Base-by-base conservation (phyloP, 2,113 vertebrate species). In the Scatophagus argus region DNA sequence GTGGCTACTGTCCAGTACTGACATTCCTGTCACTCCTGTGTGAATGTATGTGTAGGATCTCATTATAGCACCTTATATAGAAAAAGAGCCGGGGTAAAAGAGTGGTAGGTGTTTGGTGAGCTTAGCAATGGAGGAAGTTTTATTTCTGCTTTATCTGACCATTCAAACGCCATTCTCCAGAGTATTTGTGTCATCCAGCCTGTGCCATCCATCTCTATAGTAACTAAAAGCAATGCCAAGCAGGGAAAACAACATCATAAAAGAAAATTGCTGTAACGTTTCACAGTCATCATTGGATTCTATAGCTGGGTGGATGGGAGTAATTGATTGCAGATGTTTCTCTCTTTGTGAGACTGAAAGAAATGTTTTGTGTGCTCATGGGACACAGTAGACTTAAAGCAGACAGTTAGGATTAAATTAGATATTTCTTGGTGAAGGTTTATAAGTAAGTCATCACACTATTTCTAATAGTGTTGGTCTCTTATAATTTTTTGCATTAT, bases 271-370 rank as follows among this genome's bases (percentile, higher is more conserved):
- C 69, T 68, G 82, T 63, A 79, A 64, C 51, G 67, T 85, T 89
- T 89, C 74, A 82, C 81, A 91, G 91, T 91, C 91, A 84, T 83
- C 90, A 88, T 84, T 92, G 92, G 86, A 88, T 84, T 68, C 77
- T 88, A 89, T 88, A 83, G 90, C 84, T 64, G 73, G 82, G 83
- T 86, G 89, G 87, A 84, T 76, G 88, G 88, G 82, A 68, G 74
- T 90, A 94, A 93, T 87, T 85, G 74, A 89, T 63, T 71, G 64
- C 92, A 92, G 87, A 91, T 93, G 91, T 90, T 79, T 55, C 78
- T 49, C 43, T 73, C 88, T 84, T 74, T 72, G 74, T 79, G 86
- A 84, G 80, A 55, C 73, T 93, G 82, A 85, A 86, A 87, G 79
- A 89, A 71, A 80, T 25, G 71, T 87, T 85, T 73, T 85, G 76